Evolutionary conservation across 2,113 vertebrate species (phyloP).

Genomic region (Pachypanchax playfairii): DNA sequence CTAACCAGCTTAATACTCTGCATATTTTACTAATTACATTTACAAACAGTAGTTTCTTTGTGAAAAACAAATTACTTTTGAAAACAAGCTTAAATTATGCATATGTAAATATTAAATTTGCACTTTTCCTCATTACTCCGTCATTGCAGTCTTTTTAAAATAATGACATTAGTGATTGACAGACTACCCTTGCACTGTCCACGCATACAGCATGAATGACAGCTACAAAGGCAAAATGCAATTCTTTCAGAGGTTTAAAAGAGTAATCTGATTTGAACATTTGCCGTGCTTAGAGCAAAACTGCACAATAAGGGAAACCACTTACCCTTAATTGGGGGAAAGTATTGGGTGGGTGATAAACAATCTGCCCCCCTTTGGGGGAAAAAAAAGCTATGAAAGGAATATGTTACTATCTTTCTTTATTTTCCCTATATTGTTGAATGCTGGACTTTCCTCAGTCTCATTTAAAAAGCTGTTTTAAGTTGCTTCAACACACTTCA

Average conservation of each 20-base stretch:
- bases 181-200: conserved; percentile 29
- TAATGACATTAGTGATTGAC: conserved; percentile 34
- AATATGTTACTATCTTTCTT: conserved; percentile 14
- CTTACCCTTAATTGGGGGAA: conserved; percentile 53
- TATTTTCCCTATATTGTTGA: no score
- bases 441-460: no score
- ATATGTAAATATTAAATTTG: no score
- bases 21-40: conserved; percentile 33
- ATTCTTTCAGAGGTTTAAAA: conserved; percentile 51
- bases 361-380: conserved; percentile 13
- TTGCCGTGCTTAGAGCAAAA: conserved; percentile 32
- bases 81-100: no score
- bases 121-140: neutral
- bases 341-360: conserved; percentile 38
- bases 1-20: conserved; percentile 8
- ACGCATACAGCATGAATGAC: conserved; percentile 44
- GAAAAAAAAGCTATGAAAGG: neutral
- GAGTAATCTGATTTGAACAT: conserved; percentile 64
- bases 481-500: no score
- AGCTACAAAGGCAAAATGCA: conserved; percentile 67
- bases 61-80: neutral
- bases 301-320: conserved; percentile 62
- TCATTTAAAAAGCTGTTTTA: no score
- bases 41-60: conserved; percentile 16
- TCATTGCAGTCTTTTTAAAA: conserved; percentile 23